Conservation (phyloP, 2,797 vertebrate genomes). For the Sebastes goodei region DNA sequence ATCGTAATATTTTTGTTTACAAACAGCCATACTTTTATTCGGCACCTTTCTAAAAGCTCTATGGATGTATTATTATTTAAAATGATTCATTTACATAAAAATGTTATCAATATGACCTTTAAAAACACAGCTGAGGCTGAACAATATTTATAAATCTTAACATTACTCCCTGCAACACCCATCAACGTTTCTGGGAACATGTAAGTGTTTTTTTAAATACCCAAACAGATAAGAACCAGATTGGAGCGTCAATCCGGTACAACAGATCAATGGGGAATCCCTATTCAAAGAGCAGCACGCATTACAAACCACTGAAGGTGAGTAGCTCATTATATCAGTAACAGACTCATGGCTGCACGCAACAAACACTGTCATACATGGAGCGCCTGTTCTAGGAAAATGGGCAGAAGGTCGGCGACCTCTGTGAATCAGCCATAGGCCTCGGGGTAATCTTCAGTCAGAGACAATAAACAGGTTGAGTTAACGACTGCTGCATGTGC, state of each 20-base stretch:
- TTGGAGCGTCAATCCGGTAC: neutral
- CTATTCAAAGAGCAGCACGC: neutral
- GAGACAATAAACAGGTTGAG: conserved; percentile 72
- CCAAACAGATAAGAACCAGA: neutral
- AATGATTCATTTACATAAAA: too few species aligned
- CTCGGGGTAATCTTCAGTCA: conserved; percentile 71
- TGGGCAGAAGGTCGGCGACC: conserved; percentile 58
- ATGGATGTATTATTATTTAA: too few species aligned
- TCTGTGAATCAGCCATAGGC: conserved; percentile 60
- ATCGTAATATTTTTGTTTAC: too few species aligned
- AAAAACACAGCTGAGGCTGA: neutral
- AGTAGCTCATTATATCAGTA: conserved; percentile 40
- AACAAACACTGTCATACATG: conserved; percentile 7
- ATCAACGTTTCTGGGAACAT: neutral
- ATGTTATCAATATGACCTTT: too few species aligned
- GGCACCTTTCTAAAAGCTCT: too few species aligned
- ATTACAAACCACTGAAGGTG: conserved; percentile 12
- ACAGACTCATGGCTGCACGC: conserved; percentile 28
- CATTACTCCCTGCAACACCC: neutral
- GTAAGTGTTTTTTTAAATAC: neutral
- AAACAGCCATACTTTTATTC: too few species aligned
- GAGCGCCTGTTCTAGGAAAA: conserved; percentile 30
- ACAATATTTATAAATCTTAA: neutral
- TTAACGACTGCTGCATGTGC: conserved; percentile 72
- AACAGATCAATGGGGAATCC: conserved; percentile 22